Evolutionary conservation across 2,113 vertebrate genomes (phyloP), one percentile per base, ranked within the genome.

Genomic region (Elanoides forficatus): DNA sequence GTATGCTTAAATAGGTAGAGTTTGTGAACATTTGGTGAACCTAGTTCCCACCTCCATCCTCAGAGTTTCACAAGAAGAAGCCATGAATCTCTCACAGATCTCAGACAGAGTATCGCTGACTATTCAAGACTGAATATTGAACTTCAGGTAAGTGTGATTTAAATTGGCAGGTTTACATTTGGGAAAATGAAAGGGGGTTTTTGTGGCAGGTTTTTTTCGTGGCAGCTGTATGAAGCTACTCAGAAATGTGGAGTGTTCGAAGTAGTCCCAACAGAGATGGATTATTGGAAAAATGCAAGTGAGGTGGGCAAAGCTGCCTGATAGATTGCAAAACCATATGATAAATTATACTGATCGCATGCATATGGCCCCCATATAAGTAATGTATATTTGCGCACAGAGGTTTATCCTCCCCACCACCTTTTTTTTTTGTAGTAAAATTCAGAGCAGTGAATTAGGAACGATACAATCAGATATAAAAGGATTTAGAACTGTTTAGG

Each of bases 401-500:
- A 95, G 86, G 84, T 96, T 95, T 97, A 94, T 95, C 73, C 84
- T 95, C 67, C 53, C 50, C 48, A 62, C 67, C 75, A 56, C 87
- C 55, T 71, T 91, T 84, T 79, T 74, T 73, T 91, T 84, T 66
- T 36, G 34, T 90, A 88, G 91, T 93, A 95, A 95, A 97, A 95
- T 92, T 95, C 65, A 67, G 83, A 94, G 45, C 60, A 95, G 40
- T 95, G 91, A 96, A 86, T 95, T 96, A 96, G 81, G 79, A 96
- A 68, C 27, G 1, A 87, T 95, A 91, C 91, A 91, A 91, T 95
- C 91, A 95, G 95, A 93, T 93, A 94, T 93, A 93, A 96, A 97
- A 96, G 94, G 91, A 95, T 95, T 97, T 95, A 95, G 85, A 95
- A 70, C 85, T 95, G 88, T 93, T 98, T 97, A 98, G 98, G 97